A percentile compares a stretch with the other conserved stretches of the same genome.
Evolutionary conservation across 2,797 vertebrate species (phyloP).

Genomic region (Philypnodon macrostomus): DNA sequence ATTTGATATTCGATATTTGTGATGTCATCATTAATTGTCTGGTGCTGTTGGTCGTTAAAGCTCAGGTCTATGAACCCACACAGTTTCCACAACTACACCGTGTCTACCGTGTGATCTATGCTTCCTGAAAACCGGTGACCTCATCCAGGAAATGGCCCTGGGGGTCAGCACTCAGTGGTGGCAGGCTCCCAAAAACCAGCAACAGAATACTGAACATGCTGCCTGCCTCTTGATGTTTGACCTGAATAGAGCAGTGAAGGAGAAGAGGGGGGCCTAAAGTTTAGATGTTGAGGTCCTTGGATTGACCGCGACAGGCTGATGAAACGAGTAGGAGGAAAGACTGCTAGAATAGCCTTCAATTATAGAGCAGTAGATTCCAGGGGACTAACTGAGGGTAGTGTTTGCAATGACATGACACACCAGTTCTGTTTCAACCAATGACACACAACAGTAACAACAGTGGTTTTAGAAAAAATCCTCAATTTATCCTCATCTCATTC

Average conservation of each 20-base stretch:
- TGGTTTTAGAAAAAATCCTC: slow-evolving; percentile 31
- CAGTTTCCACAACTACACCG: slow-evolving; percentile 53
- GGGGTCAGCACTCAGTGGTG: slow-evolving; percentile 59
- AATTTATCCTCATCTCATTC: slow-evolving; percentile 33
- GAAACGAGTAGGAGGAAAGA: slow-evolving; percentile 10
- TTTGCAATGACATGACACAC: no score
- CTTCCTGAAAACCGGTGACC: slow-evolving; percentile 72
- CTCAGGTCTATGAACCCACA: slow-evolving; percentile 27
- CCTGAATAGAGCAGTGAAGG: slow-evolving; percentile 13
- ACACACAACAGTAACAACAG: slow-evolving; percentile 28
- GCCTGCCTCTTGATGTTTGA: slow-evolving; percentile 21
- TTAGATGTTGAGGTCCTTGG: slow-evolving; percentile 13
- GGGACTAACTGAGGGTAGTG: slow-evolving; percentile 23
- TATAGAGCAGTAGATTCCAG: slow-evolving; percentile 10
- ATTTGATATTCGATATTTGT: not conserved
- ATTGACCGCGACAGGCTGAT: not conserved
- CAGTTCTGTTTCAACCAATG: slow-evolving; percentile 32
- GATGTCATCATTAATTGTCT: not conserved
- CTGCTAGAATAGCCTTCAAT: slow-evolving; percentile 34
- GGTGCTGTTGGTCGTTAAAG: slow-evolving; percentile 14
- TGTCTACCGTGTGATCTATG: slow-evolving; percentile 68
- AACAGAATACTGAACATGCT: slow-evolving; percentile 29
- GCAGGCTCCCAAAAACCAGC: slow-evolving; percentile 53
- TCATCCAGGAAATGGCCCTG: slow-evolving; percentile 72
- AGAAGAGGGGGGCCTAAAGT: slow-evolving; percentile 19